These are phyloP conservation scores for Oceanites oceanicus DNA, from an alignment of 2,113 vertebrate species.

Conservation along the genomic window DNA sequence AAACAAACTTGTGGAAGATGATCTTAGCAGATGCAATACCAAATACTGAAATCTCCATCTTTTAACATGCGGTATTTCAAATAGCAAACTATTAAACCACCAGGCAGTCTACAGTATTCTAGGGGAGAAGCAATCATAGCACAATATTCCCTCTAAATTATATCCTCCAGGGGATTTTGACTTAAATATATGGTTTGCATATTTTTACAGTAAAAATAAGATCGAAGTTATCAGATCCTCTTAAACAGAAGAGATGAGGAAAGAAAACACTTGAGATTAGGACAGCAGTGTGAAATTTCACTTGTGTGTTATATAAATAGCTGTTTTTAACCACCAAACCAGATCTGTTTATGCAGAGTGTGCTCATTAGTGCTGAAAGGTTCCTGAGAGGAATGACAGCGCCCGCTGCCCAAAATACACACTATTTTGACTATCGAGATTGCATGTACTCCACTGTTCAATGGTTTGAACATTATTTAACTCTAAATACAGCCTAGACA, in stretches of 20 bases:
- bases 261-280: not conserved
- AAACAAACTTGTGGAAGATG: not conserved
- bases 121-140: not conserved
- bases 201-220: not conserved
- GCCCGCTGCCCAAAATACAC: not conserved
- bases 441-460: not conserved
- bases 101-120: not conserved
- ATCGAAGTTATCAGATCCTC: not conserved
- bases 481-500: not conserved
- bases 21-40: not conserved
- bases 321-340: not conserved
- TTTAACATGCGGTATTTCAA: not conserved
- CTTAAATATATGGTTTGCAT: not conserved
- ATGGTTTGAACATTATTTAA: not conserved
- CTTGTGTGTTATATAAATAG: not conserved
- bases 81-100: not conserved
- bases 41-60: not conserved
- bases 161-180: not conserved
- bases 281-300: not conserved
- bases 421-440: not conserved
- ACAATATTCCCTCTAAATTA: not conserved
- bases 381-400: not conserved
- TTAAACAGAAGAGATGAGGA: not conserved
- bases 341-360: not conserved
- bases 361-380: not conserved